Conservation (phyloP, 2,113 vertebrate genomes). For the Megalops atlanticus region DNA sequence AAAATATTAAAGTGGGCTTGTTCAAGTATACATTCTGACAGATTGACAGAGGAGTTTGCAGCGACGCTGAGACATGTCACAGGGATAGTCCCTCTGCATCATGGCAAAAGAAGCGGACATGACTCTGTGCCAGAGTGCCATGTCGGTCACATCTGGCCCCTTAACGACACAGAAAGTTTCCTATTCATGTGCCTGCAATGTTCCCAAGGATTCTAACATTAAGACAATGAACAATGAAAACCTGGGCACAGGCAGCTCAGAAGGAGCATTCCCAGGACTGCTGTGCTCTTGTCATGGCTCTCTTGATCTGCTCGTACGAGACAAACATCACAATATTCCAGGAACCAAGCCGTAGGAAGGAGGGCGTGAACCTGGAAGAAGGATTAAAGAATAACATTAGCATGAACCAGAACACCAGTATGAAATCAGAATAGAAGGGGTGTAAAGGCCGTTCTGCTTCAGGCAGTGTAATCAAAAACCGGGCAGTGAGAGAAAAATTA, state of each 20-base stretch:
- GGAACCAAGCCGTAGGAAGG: constrained; percentile 86
- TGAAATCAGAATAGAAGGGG: too few species aligned
- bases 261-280: constrained; percentile 73
- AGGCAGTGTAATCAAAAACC: too few species aligned
- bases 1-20: not conserved
- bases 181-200: not conserved
- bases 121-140: not conserved
- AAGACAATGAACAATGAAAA: not conserved
- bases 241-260: constrained; percentile 43
- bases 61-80: not conserved
- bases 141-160: not conserved
- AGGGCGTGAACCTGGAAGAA: constrained; percentile 82
- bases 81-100: not conserved
- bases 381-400: too few species aligned
- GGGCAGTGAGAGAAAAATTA: not conserved
- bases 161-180: not conserved
- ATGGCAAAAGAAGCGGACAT: too few species aligned
- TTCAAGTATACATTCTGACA: too few species aligned
- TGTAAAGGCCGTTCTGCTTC: too few species aligned
- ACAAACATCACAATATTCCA: constrained; percentile 98
- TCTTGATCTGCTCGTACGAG: constrained; percentile 90
- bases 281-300: constrained; percentile 65
- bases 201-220: not conserved
- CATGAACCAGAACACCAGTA: too few species aligned
- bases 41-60: too few species aligned